These are phyloP conservation scores for Sebastes schlegelii DNA, from an alignment of 2,113 vertebrate species.

Conservation along the genomic window DNA sequence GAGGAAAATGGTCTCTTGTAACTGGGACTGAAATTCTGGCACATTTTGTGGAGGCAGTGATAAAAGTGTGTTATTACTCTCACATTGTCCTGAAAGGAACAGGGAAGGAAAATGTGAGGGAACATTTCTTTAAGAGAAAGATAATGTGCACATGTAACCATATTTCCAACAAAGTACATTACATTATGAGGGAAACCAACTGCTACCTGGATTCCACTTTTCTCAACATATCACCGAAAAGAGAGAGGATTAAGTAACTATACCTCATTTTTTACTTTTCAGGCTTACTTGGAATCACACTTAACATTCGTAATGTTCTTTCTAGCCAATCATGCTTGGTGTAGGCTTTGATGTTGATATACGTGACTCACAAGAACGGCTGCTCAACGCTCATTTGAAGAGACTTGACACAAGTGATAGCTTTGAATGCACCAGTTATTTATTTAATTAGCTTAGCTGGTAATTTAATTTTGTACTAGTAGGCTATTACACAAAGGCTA, in stretches of 20 bases:
- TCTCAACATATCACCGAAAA: background rate
- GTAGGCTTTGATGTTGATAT: too few species aligned
- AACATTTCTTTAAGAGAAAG: conserved; percentile 2
- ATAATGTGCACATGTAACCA: background rate
- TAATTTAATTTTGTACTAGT: too few species aligned
- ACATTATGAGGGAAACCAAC: background rate
- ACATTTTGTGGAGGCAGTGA: conserved; percentile 39
- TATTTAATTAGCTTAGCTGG: too few species aligned
- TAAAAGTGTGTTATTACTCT: conserved; percentile 30
- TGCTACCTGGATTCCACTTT: background rate
- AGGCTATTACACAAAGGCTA: too few species aligned
- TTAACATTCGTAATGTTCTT: background rate
- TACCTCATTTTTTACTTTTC: background rate
- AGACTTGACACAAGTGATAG: too few species aligned
- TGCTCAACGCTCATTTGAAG: too few species aligned
- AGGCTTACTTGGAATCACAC: background rate
- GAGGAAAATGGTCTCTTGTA: conserved; percentile 20
- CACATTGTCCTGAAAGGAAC: conserved; percentile 10
- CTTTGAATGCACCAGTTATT: too few species aligned
- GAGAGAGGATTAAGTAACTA: background rate
- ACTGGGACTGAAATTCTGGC: conserved; percentile 10
- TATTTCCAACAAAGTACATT: background rate
- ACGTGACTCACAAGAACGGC: too few species aligned
- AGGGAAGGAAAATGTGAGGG: background rate
- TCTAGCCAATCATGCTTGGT: too few species aligned